These are phyloP conservation scores for Torymus aiolomorphi DNA, from an alignment of 2,888 invertebrate genomes.

Conservation along the genomic window DNA sequence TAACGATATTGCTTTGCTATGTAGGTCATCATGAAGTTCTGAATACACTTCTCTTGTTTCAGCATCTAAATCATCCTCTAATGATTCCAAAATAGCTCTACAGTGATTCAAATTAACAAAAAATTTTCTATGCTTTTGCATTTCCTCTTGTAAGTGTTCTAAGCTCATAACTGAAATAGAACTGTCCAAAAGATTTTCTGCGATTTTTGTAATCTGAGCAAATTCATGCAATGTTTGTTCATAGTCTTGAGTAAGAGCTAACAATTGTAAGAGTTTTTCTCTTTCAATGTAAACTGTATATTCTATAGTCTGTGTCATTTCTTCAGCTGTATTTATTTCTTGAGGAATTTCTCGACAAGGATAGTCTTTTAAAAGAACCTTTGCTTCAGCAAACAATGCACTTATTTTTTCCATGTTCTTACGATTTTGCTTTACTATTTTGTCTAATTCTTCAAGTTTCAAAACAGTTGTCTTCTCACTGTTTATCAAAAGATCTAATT, in stretches of 20 bases:
- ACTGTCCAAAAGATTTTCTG: constrained; percentile 87
- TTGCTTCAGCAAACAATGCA: constrained; percentile 81
- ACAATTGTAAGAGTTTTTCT: constrained; percentile 85
- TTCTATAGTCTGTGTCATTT: constrained; percentile 83
- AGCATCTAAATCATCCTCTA: constrained; percentile 88
- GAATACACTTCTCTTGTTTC: constrained; percentile 87
- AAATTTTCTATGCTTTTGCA: constrained; percentile 92
- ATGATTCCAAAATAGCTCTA: constrained; percentile 88
- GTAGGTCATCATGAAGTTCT: constrained; percentile 85
- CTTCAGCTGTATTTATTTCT: constrained; percentile 82
- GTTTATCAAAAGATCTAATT: constrained; percentile 78
- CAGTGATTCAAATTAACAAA: constrained; percentile 93
- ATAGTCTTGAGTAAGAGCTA: constrained; percentile 89
- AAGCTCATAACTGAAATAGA: constrained; percentile 85
- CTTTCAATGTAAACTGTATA: constrained; percentile 83
- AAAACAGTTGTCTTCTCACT: constrained; percentile 82
- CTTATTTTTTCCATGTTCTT: constrained; percentile 80
- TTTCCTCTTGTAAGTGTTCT: constrained; percentile 90
- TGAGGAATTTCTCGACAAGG: constrained; percentile 83
- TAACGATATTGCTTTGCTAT: constrained; percentile 85
- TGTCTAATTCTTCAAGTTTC: constrained; percentile 84
- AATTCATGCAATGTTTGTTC: constrained; percentile 92
- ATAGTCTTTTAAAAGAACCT: constrained; percentile 82
- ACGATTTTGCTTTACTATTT: constrained; percentile 82
- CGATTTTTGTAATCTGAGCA: constrained; percentile 89